Evolutionary conservation across 2,113 vertebrate species (phyloP).

Genomic region (Papio anubis): DNA sequence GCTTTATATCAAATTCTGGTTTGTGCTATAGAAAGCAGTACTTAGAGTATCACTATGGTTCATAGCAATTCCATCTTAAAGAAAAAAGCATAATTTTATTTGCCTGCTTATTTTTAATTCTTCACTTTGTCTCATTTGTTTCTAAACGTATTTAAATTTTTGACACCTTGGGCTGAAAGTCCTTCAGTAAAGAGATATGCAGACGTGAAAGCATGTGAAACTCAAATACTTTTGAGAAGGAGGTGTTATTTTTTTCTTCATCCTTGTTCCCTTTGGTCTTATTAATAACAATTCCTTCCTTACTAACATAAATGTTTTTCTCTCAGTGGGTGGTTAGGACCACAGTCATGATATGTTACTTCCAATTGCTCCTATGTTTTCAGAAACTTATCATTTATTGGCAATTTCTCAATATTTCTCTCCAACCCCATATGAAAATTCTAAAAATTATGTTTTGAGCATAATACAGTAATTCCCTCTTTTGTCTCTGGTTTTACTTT

Average conservation of each 20-base stretch:
- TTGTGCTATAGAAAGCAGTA: not conserved
- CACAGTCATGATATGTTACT: not conserved
- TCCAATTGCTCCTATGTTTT: not conserved
- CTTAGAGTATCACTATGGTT: not conserved
- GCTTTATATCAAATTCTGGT: not conserved
- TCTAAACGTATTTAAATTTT: not conserved
- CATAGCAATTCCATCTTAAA: not conserved
- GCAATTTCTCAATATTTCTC: not conserved
- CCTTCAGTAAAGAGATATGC: not conserved
- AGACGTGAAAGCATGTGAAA: not conserved
- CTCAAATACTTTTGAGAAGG: not conserved
- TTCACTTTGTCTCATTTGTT: conserved; percentile 31
- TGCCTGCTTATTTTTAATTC: not conserved
- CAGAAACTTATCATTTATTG: not conserved
- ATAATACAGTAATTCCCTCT: not conserved
- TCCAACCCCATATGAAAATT: not conserved
- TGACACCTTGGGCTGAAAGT: not conserved
- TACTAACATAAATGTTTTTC: not conserved
- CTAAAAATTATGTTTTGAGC: not conserved
- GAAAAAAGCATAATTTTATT: not conserved
- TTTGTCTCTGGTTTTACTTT: not conserved
- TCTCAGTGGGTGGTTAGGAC: not conserved
- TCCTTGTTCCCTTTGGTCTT: not conserved
- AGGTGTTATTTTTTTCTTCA: conserved; percentile 36
- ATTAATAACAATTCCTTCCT: not conserved